Evolutionary conservation across 2,797 vertebrate genomes (phyloP), one percentile per base, ranked within the genome.

Genomic region (Microctenopoma steveboyesi): DNA sequence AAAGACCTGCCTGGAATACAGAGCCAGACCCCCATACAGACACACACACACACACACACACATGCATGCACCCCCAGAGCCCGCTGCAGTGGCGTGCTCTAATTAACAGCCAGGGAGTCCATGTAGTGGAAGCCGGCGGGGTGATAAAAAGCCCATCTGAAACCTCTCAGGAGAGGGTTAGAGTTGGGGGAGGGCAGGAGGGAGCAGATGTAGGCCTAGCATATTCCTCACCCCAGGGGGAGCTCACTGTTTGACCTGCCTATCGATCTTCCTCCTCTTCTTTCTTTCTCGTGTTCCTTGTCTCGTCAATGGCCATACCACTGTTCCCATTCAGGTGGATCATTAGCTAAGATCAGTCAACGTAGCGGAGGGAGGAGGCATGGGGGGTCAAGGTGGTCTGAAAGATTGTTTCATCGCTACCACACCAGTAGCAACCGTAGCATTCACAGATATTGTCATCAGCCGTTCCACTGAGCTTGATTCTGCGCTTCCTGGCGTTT

Each of bases 71-170:
- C 51, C 35, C 69, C 62, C 54, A n/a, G 10, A 76, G 69, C 59
- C 64, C 42, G 18, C 75, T 79, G 85, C 83, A 74, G 76, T 74
- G 66, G 63, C 59, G 62, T 68, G 79, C 77, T 85, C 72, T 90
- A 88, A 90, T 92, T 91, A 92, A 89, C 85, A 89, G 78, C 79
- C 64, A 82, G 85, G 75, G 81, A 91, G 86, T 91, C 77, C 76
- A 70, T 90, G 85, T 89, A 87, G 72, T 53, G 16, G 57, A 76
- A 82, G 86, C 88, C 74, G 3, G 70, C 64, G 35, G 82, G 81
- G 80, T 85, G 88, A 90, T 92, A 87, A 92, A 92, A 91, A 92
- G 79, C 86, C 86, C 89, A 89, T 89, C 82, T 89, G 89, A 91
- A 88, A 86, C 84, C 72, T 90, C 89, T 76, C 85, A 70, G 59